These are phyloP conservation scores for Copidosoma floridanum DNA, from an alignment of 1,140 invertebrate genomes.

Conservation along the genomic window DNA sequence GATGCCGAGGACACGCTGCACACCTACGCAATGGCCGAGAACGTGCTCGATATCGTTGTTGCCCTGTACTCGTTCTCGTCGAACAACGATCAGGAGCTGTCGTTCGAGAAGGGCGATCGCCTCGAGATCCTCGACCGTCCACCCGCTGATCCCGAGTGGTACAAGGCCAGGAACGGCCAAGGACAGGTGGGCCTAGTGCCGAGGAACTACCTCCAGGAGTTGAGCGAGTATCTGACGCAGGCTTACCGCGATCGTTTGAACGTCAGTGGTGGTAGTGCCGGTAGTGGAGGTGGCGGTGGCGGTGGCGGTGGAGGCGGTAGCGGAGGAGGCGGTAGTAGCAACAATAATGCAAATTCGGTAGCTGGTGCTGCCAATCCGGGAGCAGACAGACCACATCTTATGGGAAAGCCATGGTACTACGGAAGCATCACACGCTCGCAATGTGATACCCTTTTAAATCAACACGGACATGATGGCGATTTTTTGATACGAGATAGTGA, in stretches of 20 bases:
- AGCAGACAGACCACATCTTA: slow-evolving; percentile 67
- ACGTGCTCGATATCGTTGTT: slow-evolving; percentile 90
- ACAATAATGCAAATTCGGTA: slow-evolving; percentile 13
- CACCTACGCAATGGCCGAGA: slow-evolving; percentile 89
- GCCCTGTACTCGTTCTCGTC: slow-evolving; percentile 92
- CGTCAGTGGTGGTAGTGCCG: slow-evolving; percentile 38
- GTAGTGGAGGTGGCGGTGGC: slow-evolving; percentile 53
- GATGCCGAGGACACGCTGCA: slow-evolving; percentile 78
- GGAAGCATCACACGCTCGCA: slow-evolving; percentile 91
- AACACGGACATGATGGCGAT: slow-evolving; percentile 93
- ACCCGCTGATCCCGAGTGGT: slow-evolving; percentile 97
- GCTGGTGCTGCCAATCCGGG: slow-evolving; percentile 19
- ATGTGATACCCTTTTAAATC: slow-evolving; percentile 91
- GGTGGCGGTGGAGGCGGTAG: slow-evolving; percentile 55
- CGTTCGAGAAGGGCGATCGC: slow-evolving; percentile 93
- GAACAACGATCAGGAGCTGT: slow-evolving; percentile 94
- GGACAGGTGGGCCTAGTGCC: slow-evolving; percentile 93
- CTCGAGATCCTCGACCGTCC: slow-evolving; percentile 94
- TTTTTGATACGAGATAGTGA: slow-evolving; percentile 98
- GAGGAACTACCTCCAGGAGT: slow-evolving; percentile 92
- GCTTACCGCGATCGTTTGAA: slow-evolving; percentile 67
- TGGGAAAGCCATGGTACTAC: slow-evolving; percentile 93
- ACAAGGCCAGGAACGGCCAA: slow-evolving; percentile 88
- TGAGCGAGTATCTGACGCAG: slow-evolving; percentile 83
- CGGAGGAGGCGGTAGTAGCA: slow-evolving; percentile 52